A percentile compares a stretch with the other conserved stretches of the same genome.
These are phyloP conservation scores for Sympetrum striolatum DNA, from an alignment of 2,888 invertebrate species.

Conservation along the genomic window DNA sequence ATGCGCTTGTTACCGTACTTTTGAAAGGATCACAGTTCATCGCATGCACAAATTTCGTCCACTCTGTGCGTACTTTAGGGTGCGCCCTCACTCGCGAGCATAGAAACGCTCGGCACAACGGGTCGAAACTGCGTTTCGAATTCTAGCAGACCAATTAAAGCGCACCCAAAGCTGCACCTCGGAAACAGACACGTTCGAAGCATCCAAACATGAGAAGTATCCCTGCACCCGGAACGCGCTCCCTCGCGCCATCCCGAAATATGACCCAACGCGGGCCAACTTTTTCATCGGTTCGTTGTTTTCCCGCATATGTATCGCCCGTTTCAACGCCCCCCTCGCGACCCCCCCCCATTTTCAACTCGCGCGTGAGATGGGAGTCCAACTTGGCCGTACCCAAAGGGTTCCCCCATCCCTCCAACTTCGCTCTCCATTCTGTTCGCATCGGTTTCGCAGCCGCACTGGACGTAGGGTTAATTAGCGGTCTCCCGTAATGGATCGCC, in stretches of 20 bases:
- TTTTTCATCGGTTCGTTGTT: background rate
- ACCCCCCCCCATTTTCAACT: background rate
- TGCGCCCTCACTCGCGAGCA: too few relatives aligned
- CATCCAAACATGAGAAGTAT: too few relatives aligned
- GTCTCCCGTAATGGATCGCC: slow-evolving; percentile 40
- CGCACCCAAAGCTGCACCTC: too few relatives aligned
- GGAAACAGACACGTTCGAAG: too few relatives aligned
- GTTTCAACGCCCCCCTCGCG: background rate
- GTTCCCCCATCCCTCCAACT: background rate
- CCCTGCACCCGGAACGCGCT: background rate
- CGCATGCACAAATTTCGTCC: too few relatives aligned
- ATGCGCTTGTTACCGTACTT: too few relatives aligned
- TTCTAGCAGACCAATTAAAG: too few relatives aligned
- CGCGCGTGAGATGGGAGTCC: background rate
- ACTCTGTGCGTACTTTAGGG: too few relatives aligned
- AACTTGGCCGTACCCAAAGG: background rate
- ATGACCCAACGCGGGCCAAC: background rate
- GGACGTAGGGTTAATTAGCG: slow-evolving; percentile 42
- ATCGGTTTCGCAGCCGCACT: slow-evolving; percentile 41
- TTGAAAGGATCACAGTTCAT: too few relatives aligned
- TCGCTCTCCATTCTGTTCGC: slow-evolving; percentile 19
- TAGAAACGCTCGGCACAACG: too few relatives aligned
- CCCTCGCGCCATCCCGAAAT: background rate
- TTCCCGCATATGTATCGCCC: background rate
- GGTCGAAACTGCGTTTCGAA: too few relatives aligned